Evolutionary conservation across 2,888 invertebrate genomes (phyloP), one percentile per base, ranked within the genome.

Genomic region (Lasioglossum lativentre): DNA sequence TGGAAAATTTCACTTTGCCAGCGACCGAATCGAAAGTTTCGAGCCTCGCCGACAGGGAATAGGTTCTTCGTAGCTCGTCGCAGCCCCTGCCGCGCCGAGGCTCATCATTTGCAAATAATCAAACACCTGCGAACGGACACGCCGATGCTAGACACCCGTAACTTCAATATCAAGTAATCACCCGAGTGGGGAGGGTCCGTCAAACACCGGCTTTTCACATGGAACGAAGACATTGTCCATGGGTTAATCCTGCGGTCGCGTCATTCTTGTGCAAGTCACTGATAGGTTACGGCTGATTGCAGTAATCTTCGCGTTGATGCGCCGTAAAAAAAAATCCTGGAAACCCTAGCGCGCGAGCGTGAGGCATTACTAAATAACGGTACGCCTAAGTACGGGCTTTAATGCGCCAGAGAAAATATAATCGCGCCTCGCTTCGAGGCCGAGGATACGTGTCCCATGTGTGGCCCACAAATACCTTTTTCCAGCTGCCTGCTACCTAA

Each of bases 211-310:
- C 72, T 74, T 66, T 86, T 87, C 80, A 75, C 84, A 34, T 76
- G 85, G 70, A 73, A 86, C 68, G 75, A 78, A 88, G 79, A 86
- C 85, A 86, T 89, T 89, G 90, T 89, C 83, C 88, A 52, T 56
- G 77, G 82, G 86, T 89, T 90, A 89, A 90, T 89, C 59, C 80
- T 66, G 82, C 82, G 83, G 81, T 87, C 88, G 86, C 88, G 86
- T 89, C 90, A 84, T 78, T 90, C 89, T 87, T 78, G 68, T 87
- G 87, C 90, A 82, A 90, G 84, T 89, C 90, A 86, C 89, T 82
- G 89, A 90, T 89, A 90, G 89, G 86, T 90, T 88, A 90, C 83
- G 82, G 80, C 82, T 90, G 90, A 91, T 90, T 91, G 90, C 91
- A 83, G 90, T 90, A 91, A 90, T 91, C 89, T 86, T 88, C 88